Evolutionary conservation across 1,140 invertebrate species (phyloP), one percentile per base, ranked within the genome.

Genomic region (Drosophila jambulina): DNA sequence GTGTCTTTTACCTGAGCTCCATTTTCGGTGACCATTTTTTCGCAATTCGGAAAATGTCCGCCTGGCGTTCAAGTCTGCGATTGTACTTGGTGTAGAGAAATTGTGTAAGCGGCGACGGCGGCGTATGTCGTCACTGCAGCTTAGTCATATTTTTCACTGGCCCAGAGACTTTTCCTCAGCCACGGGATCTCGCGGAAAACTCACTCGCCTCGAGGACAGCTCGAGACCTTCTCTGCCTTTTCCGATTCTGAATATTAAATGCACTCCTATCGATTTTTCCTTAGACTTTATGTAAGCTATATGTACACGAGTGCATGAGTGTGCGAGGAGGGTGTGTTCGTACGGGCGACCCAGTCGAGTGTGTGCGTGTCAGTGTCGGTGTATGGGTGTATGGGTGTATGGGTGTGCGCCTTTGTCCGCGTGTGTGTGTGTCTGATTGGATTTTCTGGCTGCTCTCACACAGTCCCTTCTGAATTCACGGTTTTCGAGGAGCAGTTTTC

Each of bases 11-110:
- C 92, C 92, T 93, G 92, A 62, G 90, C 91, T 88, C 91, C 92
- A 80, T 93, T 93, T 86, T 93, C 92, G 54, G 92, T 93, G 60
- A 93, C 92, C 92, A 93, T 93, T 91, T 87, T 61, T 74, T 68
- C 36, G 48, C 65, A 75, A 67, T 58, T 68, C 62, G 40, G 29
- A 65, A 67, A 72, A 60, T 57, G 29, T 75, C 78, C 59, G 57
- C 34, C 45, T 60, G 46, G 45, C 48, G 48, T 43, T 40, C 46
- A 32, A 58, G 32, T 77, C 59, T 59, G 48, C 69, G 69, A 48
- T 60, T 29, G 6, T 77, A 59, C 62, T 68, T 80, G 78, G 86
- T 91, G 90, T 91, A 90, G 84, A 92, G 75, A 85, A 91, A 86
- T 92, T 88, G 87, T 90, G 80, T 92, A 92, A 92, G 51, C 51